Evolutionary conservation across 2,113 vertebrate species (phyloP).

Genomic region (Cyprichromis sp.): DNA sequence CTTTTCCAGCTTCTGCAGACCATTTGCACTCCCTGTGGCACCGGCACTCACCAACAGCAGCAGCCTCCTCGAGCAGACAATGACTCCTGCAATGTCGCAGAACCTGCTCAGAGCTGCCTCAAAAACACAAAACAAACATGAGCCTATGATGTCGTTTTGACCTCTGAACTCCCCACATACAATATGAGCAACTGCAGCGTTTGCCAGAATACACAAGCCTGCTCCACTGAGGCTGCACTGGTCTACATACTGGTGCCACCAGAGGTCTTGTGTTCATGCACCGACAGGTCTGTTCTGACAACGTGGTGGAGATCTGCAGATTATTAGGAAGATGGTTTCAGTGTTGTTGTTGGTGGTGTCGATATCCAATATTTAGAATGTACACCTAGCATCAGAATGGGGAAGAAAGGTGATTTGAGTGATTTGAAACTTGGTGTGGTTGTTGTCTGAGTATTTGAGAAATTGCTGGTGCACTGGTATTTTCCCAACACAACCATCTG

Average conservation of each 20-base stretch:
- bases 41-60: not conserved
- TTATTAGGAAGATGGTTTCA: not conserved
- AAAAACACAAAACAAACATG: not conserved
- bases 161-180: not conserved
- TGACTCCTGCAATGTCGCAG: not conserved
- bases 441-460: not conserved
- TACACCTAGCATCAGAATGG: not conserved
- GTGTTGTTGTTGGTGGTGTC: fast-evolving
- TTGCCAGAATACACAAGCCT: not conserved
- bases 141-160: not conserved
- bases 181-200: not conserved
- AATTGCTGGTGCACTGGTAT: not conserved
- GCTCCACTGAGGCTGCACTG: not conserved
- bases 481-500: not conserved
- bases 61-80: not conserved
- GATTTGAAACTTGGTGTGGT: not conserved
- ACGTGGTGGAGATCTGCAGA: not conserved
- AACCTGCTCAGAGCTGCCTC: not conserved
- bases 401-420: not conserved
- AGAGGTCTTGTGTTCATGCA: not conserved
- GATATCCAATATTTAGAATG: not conserved
- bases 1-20: not conserved
- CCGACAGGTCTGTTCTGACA: not conserved
- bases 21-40: not conserved
- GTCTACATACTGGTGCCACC: not conserved